A percentile compares a stretch with the other conserved stretches of the same genome.
phyloP scores from a whole-genome alignment of 2,797 vertebrate genomes.

The Siniperca undulata region DNA sequence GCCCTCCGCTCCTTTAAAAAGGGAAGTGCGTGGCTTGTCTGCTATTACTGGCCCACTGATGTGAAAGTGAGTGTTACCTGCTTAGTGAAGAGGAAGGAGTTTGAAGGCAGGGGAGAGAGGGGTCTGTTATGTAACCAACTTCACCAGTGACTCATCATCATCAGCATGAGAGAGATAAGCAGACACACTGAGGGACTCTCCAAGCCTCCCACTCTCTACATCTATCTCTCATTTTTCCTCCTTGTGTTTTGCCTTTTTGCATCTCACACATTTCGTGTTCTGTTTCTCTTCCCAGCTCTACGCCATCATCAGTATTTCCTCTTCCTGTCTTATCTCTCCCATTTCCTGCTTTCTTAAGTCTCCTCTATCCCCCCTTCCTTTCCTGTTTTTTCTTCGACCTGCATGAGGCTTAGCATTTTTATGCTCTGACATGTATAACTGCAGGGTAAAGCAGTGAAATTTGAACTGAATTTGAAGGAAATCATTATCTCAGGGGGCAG shows the following conservation, averaged over 20 bases:
- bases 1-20: constrained; percentile 55
- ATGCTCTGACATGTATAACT: constrained; percentile 47
- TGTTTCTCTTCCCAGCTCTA: constrained; percentile 19
- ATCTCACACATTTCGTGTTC: constrained; percentile 37
- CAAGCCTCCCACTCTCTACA: constrained; percentile 74
- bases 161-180: constrained; percentile 77
- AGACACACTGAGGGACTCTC: constrained; percentile 75
- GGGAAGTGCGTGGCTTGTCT: constrained; percentile 53
- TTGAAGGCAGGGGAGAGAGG: constrained; percentile 75
- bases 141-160: constrained; percentile 86
- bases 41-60: constrained; percentile 77
- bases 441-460: constrained; percentile 36
- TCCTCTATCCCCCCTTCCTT: constrained; percentile 21
- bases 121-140: constrained; percentile 85
- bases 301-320: constrained; percentile 29
- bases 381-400: constrained; percentile 14
- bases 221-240: constrained; percentile 64
- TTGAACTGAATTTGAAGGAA: constrained; percentile 55
- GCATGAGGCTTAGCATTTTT: constrained; percentile 26
- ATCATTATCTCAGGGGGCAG: constrained; percentile 54
- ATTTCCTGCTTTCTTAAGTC: constrained; percentile 36
- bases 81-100: constrained; percentile 84
- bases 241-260: constrained; percentile 59
- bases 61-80: constrained; percentile 78
- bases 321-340: constrained; percentile 29